Conservation (phyloP, 2,888 invertebrate genomes). For the Xanthia icteritia region DNA sequence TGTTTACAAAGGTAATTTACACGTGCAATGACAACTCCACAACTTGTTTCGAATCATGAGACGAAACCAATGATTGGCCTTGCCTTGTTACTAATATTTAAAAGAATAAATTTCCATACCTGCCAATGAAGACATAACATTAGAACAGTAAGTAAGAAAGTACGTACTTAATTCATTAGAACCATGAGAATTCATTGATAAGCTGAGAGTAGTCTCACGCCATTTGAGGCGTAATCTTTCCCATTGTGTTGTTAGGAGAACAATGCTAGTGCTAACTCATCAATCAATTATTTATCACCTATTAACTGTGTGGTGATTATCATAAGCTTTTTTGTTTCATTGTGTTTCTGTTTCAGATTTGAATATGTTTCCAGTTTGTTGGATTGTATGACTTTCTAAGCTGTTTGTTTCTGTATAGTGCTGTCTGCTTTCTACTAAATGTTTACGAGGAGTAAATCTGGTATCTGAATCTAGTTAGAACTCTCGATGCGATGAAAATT, state of each 20-base stretch:
- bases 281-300: conserved; percentile 72
- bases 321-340: conserved; percentile 66
- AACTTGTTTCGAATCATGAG: neutral
- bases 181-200: conserved; percentile 55
- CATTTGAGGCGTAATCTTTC: conserved; percentile 67
- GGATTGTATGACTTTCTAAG: conserved; percentile 15
- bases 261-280: conserved; percentile 72
- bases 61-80: neutral
- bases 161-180: conserved; percentile 48
- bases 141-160: conserved; percentile 28
- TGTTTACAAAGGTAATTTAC: neutral
- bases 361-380: conserved; percentile 36
- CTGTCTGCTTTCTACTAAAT: conserved; percentile 13
- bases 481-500: neutral
- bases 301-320: conserved; percentile 68
- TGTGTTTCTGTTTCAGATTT: conserved; percentile 43
- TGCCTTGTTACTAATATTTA: neutral
- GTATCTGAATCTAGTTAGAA: neutral
- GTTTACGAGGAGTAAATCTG: neutral
- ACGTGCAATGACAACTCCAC: neutral
- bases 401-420: neutral
- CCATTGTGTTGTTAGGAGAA: conserved; percentile 67
- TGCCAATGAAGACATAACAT: conserved; percentile 22
- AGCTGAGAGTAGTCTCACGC: conserved; percentile 65
- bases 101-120: neutral